Evolutionary conservation across 2,113 vertebrate genomes (phyloP).

Genomic region (Bos taurus): ARS-UCD2.0 NC_037348.1:54816501-54817000

Average conservation of each 20-base stretch:
- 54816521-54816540: background rate
- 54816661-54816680: background rate
- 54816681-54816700: background rate
- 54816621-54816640: too few relatives aligned
- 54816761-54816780: background rate
- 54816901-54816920: background rate
- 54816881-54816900: background rate
- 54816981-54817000: background rate
- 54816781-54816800: background rate
- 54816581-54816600: background rate
- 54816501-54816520: background rate
- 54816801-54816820: background rate
- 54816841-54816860: background rate
- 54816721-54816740: background rate
- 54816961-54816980: background rate
- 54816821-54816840: background rate
- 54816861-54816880: background rate
- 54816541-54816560: background rate
- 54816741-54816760: background rate
- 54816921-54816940: background rate
- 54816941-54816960: background rate
- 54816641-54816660: background rate
- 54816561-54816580: background rate
- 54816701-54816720: background rate
- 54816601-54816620: too few relatives aligned